phyloP scores from a whole-genome alignment of 2,113 vertebrate genomes.

The Lepus americanus region DNA sequence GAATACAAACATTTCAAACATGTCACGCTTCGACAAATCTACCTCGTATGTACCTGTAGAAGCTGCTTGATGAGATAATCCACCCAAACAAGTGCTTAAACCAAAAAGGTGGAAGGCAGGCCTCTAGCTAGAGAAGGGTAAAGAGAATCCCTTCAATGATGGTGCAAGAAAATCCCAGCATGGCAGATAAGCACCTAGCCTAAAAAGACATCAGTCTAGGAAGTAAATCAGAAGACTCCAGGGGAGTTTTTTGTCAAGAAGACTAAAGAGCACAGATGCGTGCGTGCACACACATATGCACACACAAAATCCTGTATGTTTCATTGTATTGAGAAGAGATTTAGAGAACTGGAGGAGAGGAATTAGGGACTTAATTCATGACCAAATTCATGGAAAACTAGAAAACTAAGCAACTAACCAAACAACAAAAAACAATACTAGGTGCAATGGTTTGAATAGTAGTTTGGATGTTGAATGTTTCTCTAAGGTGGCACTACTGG shows the following conservation, averaged over 20 bases:
- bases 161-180: background rate
- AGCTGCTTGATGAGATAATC: background rate
- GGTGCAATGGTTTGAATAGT: too few relatives aligned
- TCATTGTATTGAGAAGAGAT: background rate
- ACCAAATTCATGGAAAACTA: background rate
- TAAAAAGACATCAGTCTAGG: background rate
- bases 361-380: background rate
- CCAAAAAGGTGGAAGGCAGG: background rate
- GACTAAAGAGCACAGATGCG: background rate
- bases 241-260: background rate
- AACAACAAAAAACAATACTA: background rate
- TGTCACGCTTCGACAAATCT: background rate
- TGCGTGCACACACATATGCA: background rate
- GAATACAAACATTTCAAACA: slow-evolving; percentile 47
- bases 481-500: too few relatives aligned
- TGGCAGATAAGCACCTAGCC: background rate
- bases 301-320: background rate
- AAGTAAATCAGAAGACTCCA: background rate
- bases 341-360: background rate
- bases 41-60: background rate
- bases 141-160: background rate
- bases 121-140: background rate
- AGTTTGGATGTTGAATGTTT: too few relatives aligned
- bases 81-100: background rate
- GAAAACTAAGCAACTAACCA: background rate